These are phyloP conservation scores for Emydura subglobosa DNA, from an alignment of 2,113 vertebrate species.

Conservation along the genomic window DNA sequence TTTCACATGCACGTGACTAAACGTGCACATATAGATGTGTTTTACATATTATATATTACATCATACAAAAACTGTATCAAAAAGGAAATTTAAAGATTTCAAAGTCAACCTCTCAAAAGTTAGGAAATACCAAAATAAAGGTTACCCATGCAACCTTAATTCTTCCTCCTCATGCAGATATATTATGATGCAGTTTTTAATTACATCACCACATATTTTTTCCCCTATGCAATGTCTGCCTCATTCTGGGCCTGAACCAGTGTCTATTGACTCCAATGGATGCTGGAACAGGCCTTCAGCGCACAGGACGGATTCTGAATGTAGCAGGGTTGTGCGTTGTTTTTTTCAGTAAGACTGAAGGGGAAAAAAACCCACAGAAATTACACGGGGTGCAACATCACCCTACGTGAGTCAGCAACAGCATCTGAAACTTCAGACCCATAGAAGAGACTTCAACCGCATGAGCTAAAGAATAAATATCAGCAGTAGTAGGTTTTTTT, in stretches of 20 bases:
- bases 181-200: accelerated
- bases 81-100: neutral
- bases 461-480: neutral
- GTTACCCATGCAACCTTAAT: neutral
- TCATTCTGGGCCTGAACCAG: neutral
- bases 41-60: neutral
- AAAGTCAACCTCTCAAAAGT: accelerated
- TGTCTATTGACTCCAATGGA: neutral
- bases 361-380: neutral
- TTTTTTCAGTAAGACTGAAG: neutral
- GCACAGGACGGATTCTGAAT: neutral
- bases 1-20: neutral
- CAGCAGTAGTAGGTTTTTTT: neutral
- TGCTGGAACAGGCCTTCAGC: neutral
- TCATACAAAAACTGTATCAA: neutral
- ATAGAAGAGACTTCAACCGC: neutral
- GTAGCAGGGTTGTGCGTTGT: neutral
- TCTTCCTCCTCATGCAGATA: accelerated
- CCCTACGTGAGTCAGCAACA: neutral
- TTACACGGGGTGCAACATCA: neutral
- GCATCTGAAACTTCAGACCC: neutral
- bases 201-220: accelerated
- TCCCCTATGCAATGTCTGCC: neutral
- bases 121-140: neutral
- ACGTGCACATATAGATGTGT: accelerated